Conservation (phyloP, 1,140 invertebrate species). For the Trachymyrmex septentrionalis region DNA sequence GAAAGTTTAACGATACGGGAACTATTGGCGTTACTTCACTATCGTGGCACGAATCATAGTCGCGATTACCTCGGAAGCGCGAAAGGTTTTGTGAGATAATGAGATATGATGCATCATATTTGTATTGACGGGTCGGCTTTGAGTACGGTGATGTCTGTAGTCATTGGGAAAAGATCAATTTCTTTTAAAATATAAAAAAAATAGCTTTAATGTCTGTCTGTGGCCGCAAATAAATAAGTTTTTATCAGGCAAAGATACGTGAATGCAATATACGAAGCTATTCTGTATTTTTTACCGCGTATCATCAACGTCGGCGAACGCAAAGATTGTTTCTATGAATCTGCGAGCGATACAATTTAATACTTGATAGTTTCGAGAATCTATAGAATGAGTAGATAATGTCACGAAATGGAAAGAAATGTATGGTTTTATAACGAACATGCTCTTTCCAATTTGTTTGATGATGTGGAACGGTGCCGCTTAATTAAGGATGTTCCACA, state of each 20-base stretch:
- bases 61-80: not conserved
- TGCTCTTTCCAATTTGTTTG: not conserved
- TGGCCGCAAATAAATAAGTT: slow-evolving; percentile 43
- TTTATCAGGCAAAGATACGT: slow-evolving; percentile 21
- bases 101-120: not conserved
- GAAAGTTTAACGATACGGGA: not conserved
- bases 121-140: not conserved
- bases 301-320: not conserved
- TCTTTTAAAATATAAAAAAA: not conserved
- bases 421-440: not conserved
- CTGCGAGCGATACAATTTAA: slow-evolving; percentile 27
- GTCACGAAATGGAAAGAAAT: not conserved
- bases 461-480: no score
- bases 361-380: slow-evolving; percentile 4
- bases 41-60: no score
- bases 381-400: slow-evolving; percentile 5
- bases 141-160: not conserved
- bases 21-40: not conserved
- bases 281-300: slow-evolving; percentile 37
- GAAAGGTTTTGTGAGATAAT: not conserved
- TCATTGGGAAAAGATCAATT: not conserved
- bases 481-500: no score
- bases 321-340: slow-evolving; percentile 60
- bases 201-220: not conserved
- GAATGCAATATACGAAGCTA: slow-evolving; percentile 17